phyloP scores from a whole-genome alignment of 2,113 vertebrate genomes.

The Cynoglossus semilaevis region DNA sequence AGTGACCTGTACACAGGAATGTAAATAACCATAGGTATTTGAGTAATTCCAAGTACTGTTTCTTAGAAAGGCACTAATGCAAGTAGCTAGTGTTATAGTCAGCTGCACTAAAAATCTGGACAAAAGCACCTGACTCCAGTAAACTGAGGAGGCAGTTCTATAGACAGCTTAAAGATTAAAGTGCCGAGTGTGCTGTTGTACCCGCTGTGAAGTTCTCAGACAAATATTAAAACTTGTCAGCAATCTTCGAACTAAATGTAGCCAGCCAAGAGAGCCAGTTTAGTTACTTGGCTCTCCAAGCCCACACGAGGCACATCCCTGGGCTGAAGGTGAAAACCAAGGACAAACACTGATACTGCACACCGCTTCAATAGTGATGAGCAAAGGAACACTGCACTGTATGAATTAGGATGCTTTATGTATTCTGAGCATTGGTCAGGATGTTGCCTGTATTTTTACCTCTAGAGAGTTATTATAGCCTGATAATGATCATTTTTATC shows the following conservation, averaged over 20 bases:
- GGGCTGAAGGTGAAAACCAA: conserved; percentile 12
- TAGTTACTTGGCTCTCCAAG: conserved; percentile 70
- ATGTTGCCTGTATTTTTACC: no score
- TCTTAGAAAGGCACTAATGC: conserved; percentile 13
- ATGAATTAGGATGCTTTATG: background rate
- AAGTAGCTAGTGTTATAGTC: conserved; percentile 54
- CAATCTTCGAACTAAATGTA: conserved; percentile 69
- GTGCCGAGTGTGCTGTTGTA: conserved; percentile 58
- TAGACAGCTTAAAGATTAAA: conserved; percentile 71
- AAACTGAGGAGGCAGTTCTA: conserved; percentile 54
- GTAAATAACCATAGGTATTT: conserved; percentile 4
- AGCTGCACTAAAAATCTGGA: conserved; percentile 28
- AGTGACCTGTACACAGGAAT: background rate
- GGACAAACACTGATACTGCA: conserved; percentile 2
- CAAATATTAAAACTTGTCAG: conserved; percentile 76
- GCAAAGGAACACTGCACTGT: background rate
- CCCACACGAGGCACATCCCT: conserved; percentile 45
- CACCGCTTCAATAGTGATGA: conserved; percentile 5
- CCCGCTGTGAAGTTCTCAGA: conserved; percentile 54
- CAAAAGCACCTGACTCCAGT: conserved; percentile 21
- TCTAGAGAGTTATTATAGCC: no score
- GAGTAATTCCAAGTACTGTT: conserved; percentile 31
- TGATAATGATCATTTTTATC: no score
- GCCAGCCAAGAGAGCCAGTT: conserved; percentile 70
- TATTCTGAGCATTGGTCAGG: no score